Conservation (phyloP, 1,140 invertebrate genomes). For the Rhopalosiphum padi region DNA sequence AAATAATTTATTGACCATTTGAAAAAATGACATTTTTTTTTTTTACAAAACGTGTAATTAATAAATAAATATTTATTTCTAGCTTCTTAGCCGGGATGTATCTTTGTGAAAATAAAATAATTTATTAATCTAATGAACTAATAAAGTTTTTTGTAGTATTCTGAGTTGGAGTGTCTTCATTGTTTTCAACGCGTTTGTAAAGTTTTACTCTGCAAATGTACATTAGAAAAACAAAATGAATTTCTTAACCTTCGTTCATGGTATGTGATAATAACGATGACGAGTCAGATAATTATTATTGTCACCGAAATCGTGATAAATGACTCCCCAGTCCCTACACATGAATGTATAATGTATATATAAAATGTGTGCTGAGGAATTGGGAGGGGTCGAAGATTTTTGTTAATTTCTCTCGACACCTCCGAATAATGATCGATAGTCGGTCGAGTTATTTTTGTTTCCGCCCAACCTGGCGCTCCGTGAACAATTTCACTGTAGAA, state of each 20-base stretch:
- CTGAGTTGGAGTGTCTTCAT: not conserved
- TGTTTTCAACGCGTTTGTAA: not conserved
- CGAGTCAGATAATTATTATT: constrained; percentile 51
- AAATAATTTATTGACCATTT: not conserved
- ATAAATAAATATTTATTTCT: too few species aligned
- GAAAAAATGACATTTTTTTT: not conserved
- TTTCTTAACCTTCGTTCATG: not conserved
- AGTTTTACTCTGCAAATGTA: not conserved
- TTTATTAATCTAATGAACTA: not conserved
- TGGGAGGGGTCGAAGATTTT: constrained; percentile 37
- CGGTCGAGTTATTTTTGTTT: constrained; percentile 51
- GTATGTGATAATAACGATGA: constrained; percentile 27
- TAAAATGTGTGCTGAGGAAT: not conserved
- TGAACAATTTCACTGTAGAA: constrained; percentile 18
- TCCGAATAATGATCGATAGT: constrained; percentile 52
- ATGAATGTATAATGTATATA: not conserved
- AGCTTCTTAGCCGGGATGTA: not conserved
- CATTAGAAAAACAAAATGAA: not conserved
- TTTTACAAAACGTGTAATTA: too few species aligned
- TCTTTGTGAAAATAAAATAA: not conserved
- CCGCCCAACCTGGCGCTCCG: constrained; percentile 28
- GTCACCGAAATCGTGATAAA: constrained; percentile 52
- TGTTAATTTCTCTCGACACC: constrained; percentile 56
- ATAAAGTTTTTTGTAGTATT: not conserved
- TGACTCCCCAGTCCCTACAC: not conserved